phyloP scores from a whole-genome alignment of 2,797 vertebrate species.

The Takifugu rubripes region DNA sequence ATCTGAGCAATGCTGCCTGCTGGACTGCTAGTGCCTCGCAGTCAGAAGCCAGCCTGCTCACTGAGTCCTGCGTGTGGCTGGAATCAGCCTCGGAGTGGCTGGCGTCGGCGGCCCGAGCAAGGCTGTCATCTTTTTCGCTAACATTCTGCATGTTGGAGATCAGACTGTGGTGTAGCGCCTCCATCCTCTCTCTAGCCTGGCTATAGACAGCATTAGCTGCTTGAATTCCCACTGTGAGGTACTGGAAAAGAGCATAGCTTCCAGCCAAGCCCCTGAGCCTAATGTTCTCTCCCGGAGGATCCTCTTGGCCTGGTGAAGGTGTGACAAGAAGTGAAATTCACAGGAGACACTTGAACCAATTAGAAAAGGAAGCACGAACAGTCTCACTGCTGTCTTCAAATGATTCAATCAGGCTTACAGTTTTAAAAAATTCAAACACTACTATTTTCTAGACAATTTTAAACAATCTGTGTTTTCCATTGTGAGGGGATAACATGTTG shows the following conservation, averaged over 20 bases:
- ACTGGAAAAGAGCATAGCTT: constrained; percentile 91
- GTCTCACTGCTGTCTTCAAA: background rate
- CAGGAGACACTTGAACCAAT: background rate
- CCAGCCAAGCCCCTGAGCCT: constrained; percentile 67
- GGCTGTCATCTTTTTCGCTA: background rate
- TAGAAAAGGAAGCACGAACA: background rate
- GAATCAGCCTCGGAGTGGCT: constrained; percentile 1
- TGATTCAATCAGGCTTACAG: background rate
- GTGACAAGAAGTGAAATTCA: background rate
- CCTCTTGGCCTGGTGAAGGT: constrained; percentile 16
- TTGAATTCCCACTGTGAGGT: constrained; percentile 86
- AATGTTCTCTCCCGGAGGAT: constrained; percentile 28
- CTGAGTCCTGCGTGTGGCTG: background rate
- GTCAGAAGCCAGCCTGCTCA: constrained; percentile 39
- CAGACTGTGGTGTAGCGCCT: constrained; percentile 35
- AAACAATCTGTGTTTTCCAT: no score
- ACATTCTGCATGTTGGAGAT: constrained; percentile 4
- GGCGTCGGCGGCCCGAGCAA: background rate
- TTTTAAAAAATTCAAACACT: no score
- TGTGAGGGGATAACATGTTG: background rate
- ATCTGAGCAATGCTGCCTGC: constrained; percentile 78
- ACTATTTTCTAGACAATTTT: no score
- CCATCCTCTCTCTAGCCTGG: constrained; percentile 67
- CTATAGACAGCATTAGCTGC: constrained; percentile 75
- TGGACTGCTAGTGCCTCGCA: constrained; percentile 80